These are phyloP conservation scores for Orchestia grillus DNA, from an alignment of 1,140 invertebrate genomes.

Conservation along the genomic window DNA sequence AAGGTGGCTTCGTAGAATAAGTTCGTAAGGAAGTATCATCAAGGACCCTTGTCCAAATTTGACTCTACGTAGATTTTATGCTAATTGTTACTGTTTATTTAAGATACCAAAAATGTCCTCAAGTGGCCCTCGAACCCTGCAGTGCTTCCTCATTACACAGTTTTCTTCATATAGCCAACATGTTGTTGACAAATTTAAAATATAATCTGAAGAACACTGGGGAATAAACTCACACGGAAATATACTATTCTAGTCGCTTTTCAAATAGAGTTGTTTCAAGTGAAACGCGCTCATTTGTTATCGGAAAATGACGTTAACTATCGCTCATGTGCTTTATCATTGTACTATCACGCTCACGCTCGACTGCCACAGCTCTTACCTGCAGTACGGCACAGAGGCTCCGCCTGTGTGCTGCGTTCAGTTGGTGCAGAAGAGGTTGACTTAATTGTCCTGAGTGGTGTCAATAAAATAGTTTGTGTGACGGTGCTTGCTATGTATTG, in stretches of 20 bases:
- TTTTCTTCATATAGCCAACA: too few species aligned
- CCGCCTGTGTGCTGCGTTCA: neutral
- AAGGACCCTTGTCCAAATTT: too few species aligned
- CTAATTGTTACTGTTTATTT: too few species aligned
- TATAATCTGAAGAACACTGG: too few species aligned
- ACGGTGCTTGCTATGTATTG: neutral
- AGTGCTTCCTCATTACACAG: too few species aligned
- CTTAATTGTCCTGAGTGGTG: neutral
- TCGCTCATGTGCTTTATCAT: neutral
- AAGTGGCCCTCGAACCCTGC: too few species aligned
- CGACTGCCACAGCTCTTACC: neutral
- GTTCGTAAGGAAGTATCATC: too few species aligned
- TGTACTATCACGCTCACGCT: neutral
- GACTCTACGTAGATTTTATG: too few species aligned
- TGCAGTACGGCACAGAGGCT: neutral
- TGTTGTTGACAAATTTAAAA: too few species aligned
- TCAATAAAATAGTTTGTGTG: too few species aligned
- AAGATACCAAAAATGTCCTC: too few species aligned
- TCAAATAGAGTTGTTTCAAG: neutral
- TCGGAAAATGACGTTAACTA: neutral
- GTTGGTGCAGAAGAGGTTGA: neutral
- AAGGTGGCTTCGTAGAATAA: too few species aligned
- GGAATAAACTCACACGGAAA: neutral
- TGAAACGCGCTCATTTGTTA: neutral
- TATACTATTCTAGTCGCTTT: neutral